A percentile compares a stretch with the other conserved stretches of the same genome.
Conservation (phyloP, 2,797 vertebrate genomes). For the Halcyon chelicuti region DNA sequence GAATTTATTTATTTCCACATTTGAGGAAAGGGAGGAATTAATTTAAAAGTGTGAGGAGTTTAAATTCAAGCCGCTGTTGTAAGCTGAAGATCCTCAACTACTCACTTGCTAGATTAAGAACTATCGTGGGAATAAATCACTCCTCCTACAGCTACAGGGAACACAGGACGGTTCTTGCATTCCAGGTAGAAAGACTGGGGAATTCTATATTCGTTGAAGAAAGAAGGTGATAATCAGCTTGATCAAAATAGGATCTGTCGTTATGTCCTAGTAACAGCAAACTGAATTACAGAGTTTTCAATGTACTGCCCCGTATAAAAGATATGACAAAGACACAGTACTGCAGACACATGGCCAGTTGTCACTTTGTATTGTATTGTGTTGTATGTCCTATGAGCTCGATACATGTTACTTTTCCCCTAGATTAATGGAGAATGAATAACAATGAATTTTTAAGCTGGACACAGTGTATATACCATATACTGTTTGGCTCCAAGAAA, state of each 20-base stretch:
- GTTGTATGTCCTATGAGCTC: neutral
- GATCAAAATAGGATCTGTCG: neutral
- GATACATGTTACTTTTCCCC: neutral
- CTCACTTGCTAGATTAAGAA: neutral
- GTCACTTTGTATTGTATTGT: too few species aligned
- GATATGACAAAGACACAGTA: neutral
- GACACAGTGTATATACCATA: neutral
- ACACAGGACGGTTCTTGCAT: neutral
- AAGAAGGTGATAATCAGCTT: neutral
- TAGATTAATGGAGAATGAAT: neutral
- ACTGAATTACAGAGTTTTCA: neutral
- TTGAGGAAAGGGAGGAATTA: neutral
- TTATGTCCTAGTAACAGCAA: neutral
- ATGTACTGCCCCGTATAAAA: neutral
- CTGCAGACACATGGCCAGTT: neutral
- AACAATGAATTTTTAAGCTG: neutral
- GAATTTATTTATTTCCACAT: neutral
- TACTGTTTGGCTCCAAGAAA: neutral
- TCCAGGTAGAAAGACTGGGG: neutral
- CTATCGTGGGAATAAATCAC: neutral
- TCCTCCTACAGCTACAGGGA: neutral
- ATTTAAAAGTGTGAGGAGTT: neutral
- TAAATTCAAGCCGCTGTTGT: neutral
- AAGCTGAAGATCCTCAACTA: neutral
- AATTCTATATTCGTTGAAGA: neutral